Evolutionary conservation across 1,140 invertebrate genomes (phyloP), one percentile per base, ranked within the genome.

Genomic region (Arion vulgaris): DNA sequence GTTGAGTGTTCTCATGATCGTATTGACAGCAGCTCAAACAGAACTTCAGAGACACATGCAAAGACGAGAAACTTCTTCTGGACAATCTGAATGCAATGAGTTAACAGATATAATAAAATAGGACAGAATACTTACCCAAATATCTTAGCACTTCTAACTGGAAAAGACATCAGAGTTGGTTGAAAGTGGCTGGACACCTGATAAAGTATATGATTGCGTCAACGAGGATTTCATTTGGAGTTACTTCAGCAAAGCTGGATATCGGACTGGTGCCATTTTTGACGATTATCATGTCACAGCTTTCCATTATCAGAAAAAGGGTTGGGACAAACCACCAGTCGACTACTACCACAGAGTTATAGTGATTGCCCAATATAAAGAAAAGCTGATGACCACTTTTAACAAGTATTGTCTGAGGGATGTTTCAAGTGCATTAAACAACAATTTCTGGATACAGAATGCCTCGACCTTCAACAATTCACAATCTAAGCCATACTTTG

Each of bases 81-180:
- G 9, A 49, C 45, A 49, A 19, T 19, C 19, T 49, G 45, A 49
- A 49, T 49, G 45, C 45, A 9, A 11, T 77, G 19, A 41, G 49
- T 23, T 28, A 13, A 53, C 34, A 77, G 49, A 53, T 53, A 51
- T 41, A 77, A 77, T 32, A 77, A 77, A 32, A 11, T 51, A n/a
- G 74, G 39, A 4, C 17, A 36, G 17, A 17, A 51, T 28, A 77
- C 74, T 7, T 49, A 49, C 34, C 45, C 74, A 28, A 77, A 77
- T 53, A 19, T 77, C 23, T 11, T 77, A 28, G 7, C 74, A 5
- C 38, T 77, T 49, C 45, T 77, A 28, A 77, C 74, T n/a, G 74
- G 13, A 51, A 32, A 51, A n/a, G n/a, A n/a, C n/a, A n/a, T n/a
- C 19, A 41, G 45, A 53, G 26, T 51, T 49, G 45, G 19, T 19